Evolutionary conservation across 2,113 vertebrate genomes (phyloP).

Genomic region (Hoplias malabaricus): DNA sequence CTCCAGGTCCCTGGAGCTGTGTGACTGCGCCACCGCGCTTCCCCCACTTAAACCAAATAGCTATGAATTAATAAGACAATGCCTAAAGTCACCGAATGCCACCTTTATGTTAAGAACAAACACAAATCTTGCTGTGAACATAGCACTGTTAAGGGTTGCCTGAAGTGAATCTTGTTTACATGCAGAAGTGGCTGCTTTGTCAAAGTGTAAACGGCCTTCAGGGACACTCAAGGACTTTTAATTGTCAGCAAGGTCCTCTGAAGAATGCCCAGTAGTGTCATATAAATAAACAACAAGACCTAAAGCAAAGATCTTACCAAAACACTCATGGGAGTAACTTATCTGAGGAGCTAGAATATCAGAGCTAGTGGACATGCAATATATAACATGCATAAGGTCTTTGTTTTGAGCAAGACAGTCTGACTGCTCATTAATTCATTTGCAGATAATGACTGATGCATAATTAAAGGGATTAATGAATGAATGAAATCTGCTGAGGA

Average conservation of each 20-base stretch:
- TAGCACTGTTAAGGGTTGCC: background rate
- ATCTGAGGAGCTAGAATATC: slow-evolving; percentile 11
- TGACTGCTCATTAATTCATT: slow-evolving; percentile 14
- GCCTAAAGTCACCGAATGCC: background rate
- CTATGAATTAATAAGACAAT: background rate
- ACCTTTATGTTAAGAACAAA: background rate
- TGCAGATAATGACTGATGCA: slow-evolving; percentile 16
- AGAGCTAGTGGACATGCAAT: slow-evolving; percentile 1
- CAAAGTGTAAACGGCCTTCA: background rate
- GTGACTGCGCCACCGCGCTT: no score
- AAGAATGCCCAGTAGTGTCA: background rate
- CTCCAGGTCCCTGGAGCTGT: no score
- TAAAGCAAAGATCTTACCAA: background rate
- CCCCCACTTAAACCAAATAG: no score
- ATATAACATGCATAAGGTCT: background rate
- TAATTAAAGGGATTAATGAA: slow-evolving; percentile 1
- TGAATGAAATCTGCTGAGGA: background rate
- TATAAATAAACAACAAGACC: background rate
- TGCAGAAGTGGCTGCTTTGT: background rate
- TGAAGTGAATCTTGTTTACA: background rate
- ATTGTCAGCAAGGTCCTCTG: background rate
- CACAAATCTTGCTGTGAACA: background rate
- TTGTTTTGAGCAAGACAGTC: background rate
- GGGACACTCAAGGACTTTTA: background rate
- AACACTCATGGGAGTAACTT: background rate